These are phyloP conservation scores for Drosophila pseudoobscura DNA, from an alignment of 1,140 invertebrate genomes.

Conservation along the genomic window DNA sequence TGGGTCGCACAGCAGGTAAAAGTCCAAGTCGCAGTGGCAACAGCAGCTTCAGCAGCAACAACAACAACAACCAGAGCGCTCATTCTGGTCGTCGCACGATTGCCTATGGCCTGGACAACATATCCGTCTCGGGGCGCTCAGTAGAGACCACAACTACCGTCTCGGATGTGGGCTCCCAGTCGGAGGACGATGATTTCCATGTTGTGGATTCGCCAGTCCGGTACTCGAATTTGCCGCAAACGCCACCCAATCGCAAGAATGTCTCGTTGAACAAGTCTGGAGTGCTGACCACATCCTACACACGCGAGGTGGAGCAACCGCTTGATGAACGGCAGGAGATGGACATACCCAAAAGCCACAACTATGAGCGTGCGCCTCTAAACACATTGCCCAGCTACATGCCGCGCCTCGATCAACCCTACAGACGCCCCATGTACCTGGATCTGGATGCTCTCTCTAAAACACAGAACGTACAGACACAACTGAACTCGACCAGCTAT, in stretches of 20 bases:
- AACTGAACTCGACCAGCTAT: slow-evolving; percentile 67
- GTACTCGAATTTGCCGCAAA: slow-evolving; percentile 5
- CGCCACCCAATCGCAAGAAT: slow-evolving; percentile 8
- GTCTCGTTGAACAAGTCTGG: slow-evolving; percentile 66
- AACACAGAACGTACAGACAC: slow-evolving; percentile 33
- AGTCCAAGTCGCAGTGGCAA: slow-evolving; percentile 12
- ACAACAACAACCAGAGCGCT: slow-evolving; percentile 14
- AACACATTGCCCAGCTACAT: slow-evolving; percentile 32
- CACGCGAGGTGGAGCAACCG: slow-evolving; percentile 45
- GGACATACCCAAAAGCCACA: slow-evolving; percentile 48
- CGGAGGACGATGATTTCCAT: slow-evolving; percentile 64
- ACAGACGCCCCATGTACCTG: slow-evolving; percentile 28
- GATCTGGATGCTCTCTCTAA: slow-evolving; percentile 26
- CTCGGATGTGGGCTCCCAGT: slow-evolving; percentile 66
- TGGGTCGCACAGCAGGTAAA: slow-evolving; percentile 11
- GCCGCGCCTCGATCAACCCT: slow-evolving; percentile 31
- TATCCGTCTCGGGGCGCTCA: slow-evolving; percentile 29
- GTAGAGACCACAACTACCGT: slow-evolving; percentile 62
- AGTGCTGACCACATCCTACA: slow-evolving; percentile 72
- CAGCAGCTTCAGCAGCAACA: slow-evolving; percentile 29
- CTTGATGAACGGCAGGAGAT: slow-evolving; percentile 5
- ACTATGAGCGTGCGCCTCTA: slow-evolving; percentile 43
- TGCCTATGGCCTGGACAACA: slow-evolving; percentile 36
- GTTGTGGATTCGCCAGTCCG: slow-evolving; percentile 14
- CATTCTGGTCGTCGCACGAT: slow-evolving; percentile 45